These are phyloP conservation scores for Rhamphomyia laevipes DNA, from an alignment of 2,888 invertebrate species.

Conservation along the genomic window DNA sequence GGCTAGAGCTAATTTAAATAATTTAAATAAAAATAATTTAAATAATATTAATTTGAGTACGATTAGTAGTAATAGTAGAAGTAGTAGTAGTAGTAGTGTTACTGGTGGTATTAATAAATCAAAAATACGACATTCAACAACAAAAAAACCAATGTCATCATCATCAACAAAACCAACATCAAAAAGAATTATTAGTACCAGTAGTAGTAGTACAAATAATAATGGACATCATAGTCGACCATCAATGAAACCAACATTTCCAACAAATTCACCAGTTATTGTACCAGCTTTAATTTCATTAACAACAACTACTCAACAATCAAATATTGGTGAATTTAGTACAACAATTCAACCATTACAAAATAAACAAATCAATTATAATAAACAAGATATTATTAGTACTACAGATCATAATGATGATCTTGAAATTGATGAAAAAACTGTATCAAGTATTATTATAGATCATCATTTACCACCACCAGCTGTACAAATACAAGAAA, in stretches of 20 bases:
- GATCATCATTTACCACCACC: slow-evolving; percentile 16
- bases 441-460: slow-evolving; percentile 18
- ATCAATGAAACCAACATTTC: not conserved
- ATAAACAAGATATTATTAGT: slow-evolving; percentile 5
- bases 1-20: no score
- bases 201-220: not conserved
- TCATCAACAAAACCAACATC: slow-evolving; percentile 20
- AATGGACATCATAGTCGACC: not conserved
- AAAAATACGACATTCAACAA: not conserved
- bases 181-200: not conserved
- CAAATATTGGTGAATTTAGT: slow-evolving; percentile 8
- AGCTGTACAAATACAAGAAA: slow-evolving; percentile 4
- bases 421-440: slow-evolving; percentile 14
- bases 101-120: not conserved
- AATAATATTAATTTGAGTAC: slow-evolving; percentile 12
- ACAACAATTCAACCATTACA: slow-evolving; percentile 13
- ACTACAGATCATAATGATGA: slow-evolving; percentile 14
- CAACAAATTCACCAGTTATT: not conserved
- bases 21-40: slow-evolving; percentile 17
- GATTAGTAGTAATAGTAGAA: slow-evolving; percentile 8
- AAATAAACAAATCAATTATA: slow-evolving; percentile 3
- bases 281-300: not conserved
- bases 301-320: not conserved
- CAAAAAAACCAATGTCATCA: slow-evolving; percentile 19
- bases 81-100: slow-evolving; percentile 4